Evolutionary conservation across 2,797 vertebrate genomes (phyloP).

Genomic region (Miichthys miiuy): DNA sequence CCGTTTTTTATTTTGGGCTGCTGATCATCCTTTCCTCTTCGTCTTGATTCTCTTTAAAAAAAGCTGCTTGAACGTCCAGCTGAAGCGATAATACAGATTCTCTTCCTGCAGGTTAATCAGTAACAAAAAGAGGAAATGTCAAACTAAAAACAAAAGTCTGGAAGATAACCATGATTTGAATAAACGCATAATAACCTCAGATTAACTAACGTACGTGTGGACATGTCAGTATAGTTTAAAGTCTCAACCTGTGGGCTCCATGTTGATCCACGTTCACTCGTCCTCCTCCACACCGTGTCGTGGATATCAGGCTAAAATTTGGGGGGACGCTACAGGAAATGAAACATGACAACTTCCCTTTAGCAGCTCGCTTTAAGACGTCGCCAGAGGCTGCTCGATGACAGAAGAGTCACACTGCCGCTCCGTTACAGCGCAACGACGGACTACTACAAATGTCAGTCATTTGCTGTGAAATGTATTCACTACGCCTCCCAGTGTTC

Average conservation of each 20-base stretch:
- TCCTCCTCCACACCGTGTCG: background rate
- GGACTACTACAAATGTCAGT: background rate
- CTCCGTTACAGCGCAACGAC: background rate
- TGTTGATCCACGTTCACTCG: background rate
- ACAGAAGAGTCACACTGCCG: background rate
- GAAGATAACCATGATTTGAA: background rate
- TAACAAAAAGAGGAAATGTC: background rate
- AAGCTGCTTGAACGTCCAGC: background rate
- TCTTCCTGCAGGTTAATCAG: background rate
- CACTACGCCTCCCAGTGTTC: background rate
- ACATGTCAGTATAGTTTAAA: background rate
- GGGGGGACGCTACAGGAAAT: background rate
- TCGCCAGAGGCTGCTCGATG: background rate
- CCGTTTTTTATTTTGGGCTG: background rate
- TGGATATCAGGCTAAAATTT: background rate
- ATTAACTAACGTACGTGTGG: background rate
- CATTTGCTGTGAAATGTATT: slow-evolving; percentile 1
- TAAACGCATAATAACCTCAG: too few species aligned
- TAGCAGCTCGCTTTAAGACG: background rate
- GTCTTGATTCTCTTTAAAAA: too few species aligned
- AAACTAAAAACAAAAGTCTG: background rate
- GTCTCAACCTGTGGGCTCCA: background rate
- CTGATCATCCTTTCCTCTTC: background rate
- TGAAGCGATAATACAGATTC: background rate
- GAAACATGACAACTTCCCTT: background rate